Base-by-base conservation (phyloP, 2,113 vertebrate genomes). In the Datnioides undecimradiatus region DNA sequence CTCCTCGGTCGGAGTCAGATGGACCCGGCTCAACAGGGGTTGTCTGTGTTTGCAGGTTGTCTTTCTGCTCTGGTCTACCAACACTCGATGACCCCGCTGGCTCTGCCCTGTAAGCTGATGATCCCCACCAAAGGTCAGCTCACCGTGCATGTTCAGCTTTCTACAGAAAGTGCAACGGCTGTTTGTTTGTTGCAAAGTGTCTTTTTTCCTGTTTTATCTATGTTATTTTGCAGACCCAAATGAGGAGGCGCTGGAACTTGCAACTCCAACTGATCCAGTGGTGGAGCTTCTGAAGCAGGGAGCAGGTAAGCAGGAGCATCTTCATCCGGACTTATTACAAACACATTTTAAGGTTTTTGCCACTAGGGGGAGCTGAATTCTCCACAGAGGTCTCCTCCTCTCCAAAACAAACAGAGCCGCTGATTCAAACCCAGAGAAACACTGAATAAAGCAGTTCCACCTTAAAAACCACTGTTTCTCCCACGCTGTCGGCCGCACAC, bases 11-110 rank as follows among this genome's bases (percentile, higher is more conserved):
- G 5, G 27, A 11, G 6, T 41, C 4, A 17, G 2, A 34, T 6
- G 21, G 43, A 55, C 16, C 10, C 19, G n/a, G 0, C 66, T 29
- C 51, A 49, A 65, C 17, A 17, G 19, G 57, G 16, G 10, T 7
- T 38, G 1, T 11, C 16, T 45, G 25, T 64, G 57, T 77, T 27
- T 40, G 60, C 78, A 99, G 98, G 98, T 31, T 98, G 97, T 69
- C 96, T 99, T 11, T 99, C 98, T 0, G 98, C 98, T 8, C 93
- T 99, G 85, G 98, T 99, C 67, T 99, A 99, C 90, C 98, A 99
- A 90, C 98, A 99, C 92, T 98, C 98, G 21, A 97, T 99, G 95
- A 98, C 96, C 7, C 98, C 98, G 0, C 87, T 99, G 93, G 98
- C 98, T 67, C 92, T 99, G 85, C 98, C 98, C 85, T 99, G 98